Evolutionary conservation across 2,888 invertebrate species (phyloP), one percentile per base, ranked within the genome.

Genomic region (Leuctra nigra): DNA sequence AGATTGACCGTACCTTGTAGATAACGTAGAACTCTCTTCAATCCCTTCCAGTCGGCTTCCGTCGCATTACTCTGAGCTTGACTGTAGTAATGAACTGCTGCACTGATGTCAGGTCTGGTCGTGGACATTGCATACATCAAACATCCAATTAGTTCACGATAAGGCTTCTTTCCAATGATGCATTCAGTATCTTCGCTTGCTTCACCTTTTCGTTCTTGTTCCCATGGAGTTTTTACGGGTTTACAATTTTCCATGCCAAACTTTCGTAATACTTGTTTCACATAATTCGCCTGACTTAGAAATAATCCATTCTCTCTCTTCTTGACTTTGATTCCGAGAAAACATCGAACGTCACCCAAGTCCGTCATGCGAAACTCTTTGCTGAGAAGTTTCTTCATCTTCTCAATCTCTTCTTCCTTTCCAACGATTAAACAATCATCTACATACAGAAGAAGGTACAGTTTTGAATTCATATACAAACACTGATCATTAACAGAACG

Each of bases 191-290:
- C 47, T 47, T 47, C 24, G 16, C 29, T 13, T 2, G 23, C 25
- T 47, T 39, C 39, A 9, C 29, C 16, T n/a, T 24, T 24, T 47
- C 16, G 23, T n/a, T 25, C 16, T 24, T 54, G 48, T 53, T 63
- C 63, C 61, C 65, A 62, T 7, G 65, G 66, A 0, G 65, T 64
- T 41, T 25, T 56, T 1, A 53, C 39, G 9, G 61, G 54, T 20
- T 66, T 65, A 56, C 63, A 66, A 22, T 66, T 58, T 16, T 56
- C 47, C 66, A 66, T 66, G n/a, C 62, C 52, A 55, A 66, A 66
- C 6, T 59, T 52, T 25, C 60, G 58, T 24, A 68, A 54, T 35
- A 68, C 44, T 18, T 61, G 63, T 35, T 60, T 16, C n/a, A 67
- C 35, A 39, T 65, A 65, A n/a, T 18, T 47, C 54, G 48, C 41